Base-by-base conservation (phyloP, 2,797 vertebrate genomes). In the Triplophysa yarkandensis region DNA sequence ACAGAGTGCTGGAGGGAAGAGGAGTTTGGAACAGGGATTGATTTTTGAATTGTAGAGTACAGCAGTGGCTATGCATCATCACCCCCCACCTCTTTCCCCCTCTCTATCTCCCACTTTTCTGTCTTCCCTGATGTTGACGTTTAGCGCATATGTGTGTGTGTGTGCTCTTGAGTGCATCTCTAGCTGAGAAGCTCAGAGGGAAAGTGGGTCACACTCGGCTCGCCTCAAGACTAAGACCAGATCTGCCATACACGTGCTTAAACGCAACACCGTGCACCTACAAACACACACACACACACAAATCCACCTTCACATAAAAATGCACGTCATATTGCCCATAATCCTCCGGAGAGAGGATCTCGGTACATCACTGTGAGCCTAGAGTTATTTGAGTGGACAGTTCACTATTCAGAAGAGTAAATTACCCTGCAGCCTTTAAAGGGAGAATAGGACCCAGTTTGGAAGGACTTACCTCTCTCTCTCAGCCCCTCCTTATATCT, bases 171-270 rank as follows among this genome's bases (percentile, higher is more conserved):
- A 77, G 61, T 78, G 74, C 63, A 32, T 79, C 39, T 79, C 60
- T 74, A 68, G 50, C 55, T 60, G 80, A 74, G 68, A 62, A 80
- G 71, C 71, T 71, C 55, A 77, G 71, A 68, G 63, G 58, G 64
- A 82, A 82, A 82, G 71, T 82, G 81, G 81, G 81, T 80, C 81
- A 80, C 81, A 78, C 77, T 75, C 68, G 63, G 70, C 78, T 82
- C 72, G 81, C 78, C 68, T 82, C 43, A 63, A 78, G 79, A 77
- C 74, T 77, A 68, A 76, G 58, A 77, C 80, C 74, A 80, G 72
- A 75, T 74, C 43, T 36, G 50, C 27, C 60, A 83, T 69, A 80
- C 36, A 50, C 43, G 52, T 28, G 65, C 68, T 77, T 52, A 68
- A 67, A 61, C 75, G 71, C 39, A 32, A n/a, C 48, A 6, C 36